Evolutionary conservation across 2,113 vertebrate species (phyloP).

Genomic region (Gasterosteus aculeatus): DNA sequence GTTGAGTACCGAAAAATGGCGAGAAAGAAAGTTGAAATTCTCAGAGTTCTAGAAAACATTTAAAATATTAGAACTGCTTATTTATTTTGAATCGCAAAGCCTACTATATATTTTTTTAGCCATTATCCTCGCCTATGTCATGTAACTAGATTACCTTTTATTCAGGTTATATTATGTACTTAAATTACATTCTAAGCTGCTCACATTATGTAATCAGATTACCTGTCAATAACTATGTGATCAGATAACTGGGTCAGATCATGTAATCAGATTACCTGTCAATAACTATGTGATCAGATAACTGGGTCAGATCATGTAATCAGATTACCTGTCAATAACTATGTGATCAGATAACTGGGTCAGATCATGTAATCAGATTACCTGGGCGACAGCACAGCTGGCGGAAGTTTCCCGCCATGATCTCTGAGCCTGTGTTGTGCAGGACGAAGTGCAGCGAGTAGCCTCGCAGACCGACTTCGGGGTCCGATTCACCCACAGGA

Average conservation of each 20-base stretch:
- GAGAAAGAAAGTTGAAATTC: no score
- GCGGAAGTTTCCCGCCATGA: conserved; percentile 51
- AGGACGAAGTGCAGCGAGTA: conserved; percentile 63
- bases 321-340: not conserved
- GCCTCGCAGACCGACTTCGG: conserved; percentile 23
- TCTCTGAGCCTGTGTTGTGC: conserved; percentile 47
- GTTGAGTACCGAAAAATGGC: not conserved
- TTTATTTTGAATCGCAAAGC: no score
- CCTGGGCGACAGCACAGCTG: conserved; percentile 29
- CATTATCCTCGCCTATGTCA: no score
- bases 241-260: not conserved
- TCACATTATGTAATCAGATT: not conserved
- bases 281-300: not conserved
- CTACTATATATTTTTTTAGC: no score
- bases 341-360: not conserved
- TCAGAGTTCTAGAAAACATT: no score
- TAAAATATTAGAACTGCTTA: no score
- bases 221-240: no score
- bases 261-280: not conserved
- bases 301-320: no score
- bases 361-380: not conserved
- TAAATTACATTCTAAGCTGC: no score
- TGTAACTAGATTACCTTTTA: no score
- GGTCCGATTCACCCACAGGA: not conserved
- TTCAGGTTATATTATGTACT: no score